Evolutionary conservation across 2,797 vertebrate species (phyloP).

Genomic region (Phataginus tetradactyla): DNA sequence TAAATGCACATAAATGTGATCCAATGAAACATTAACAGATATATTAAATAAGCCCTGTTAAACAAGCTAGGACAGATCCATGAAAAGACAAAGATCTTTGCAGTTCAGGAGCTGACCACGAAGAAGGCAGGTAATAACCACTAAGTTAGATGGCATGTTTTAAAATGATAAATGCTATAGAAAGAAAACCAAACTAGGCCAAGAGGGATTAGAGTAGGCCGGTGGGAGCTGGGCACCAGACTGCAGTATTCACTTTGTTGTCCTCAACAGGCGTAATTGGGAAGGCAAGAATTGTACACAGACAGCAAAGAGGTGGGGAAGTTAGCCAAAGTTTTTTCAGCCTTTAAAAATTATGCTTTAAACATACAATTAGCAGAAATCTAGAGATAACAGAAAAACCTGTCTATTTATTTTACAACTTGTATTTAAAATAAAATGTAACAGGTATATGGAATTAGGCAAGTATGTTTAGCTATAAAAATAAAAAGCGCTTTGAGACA

Average conservation of each 20-base stretch:
- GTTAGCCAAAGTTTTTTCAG: not conserved
- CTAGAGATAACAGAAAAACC: not conserved
- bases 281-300: not conserved
- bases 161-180: not conserved
- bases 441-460: not conserved
- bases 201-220: fast-evolving
- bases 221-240: fast-evolving
- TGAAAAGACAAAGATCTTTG: not conserved
- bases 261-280: not conserved
- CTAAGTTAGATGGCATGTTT: not conserved
- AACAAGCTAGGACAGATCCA: not conserved
- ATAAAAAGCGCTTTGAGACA: not conserved
- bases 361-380: not conserved
- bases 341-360: constrained; percentile 5
- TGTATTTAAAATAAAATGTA: constrained; percentile 11
- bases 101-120: not conserved
- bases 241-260: not conserved
- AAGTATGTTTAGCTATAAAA: not conserved
- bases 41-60: not conserved
- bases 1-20: not conserved
- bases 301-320: not conserved
- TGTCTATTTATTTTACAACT: not conserved
- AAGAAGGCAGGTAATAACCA: not conserved
- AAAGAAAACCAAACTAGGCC: not conserved
- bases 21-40: not conserved